A percentile compares a stretch with the other conserved stretches of the same genome.
Conservation (phyloP, 2,113 vertebrate species). For the Ascaphus truei region DNA sequence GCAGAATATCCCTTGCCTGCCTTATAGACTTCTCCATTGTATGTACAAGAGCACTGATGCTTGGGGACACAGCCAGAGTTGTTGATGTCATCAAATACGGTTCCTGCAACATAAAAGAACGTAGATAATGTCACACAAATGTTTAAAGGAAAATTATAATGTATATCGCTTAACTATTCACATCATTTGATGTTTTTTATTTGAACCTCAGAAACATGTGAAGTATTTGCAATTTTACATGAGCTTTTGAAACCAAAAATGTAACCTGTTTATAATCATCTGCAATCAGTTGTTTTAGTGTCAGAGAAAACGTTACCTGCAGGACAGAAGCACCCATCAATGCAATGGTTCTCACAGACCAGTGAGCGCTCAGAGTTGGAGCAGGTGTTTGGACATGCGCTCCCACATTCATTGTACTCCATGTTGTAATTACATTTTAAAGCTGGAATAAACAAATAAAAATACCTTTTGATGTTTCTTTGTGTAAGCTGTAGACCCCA, state of each 20-base stretch:
- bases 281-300: too few relatives aligned
- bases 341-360: conserved; percentile 54
- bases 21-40: conserved; percentile 53
- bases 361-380: conserved; percentile 66
- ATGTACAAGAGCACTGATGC: conserved; percentile 58
- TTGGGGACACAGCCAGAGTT: conserved; percentile 58
- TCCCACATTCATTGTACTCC: conserved; percentile 71
- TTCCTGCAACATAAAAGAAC: conserved; percentile 46
- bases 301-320: neutral
- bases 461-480: too few relatives aligned
- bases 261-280: neutral
- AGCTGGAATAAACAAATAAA: conserved; percentile 54
- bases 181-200: too few relatives aligned
- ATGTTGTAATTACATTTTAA: conserved; percentile 66
- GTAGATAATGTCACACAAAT: neutral
- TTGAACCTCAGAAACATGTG: too few relatives aligned
- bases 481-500: too few relatives aligned
- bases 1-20: conserved; percentile 54
- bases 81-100: conserved; percentile 63
- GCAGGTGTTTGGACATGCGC: conserved; percentile 72
- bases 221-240: too few relatives aligned
- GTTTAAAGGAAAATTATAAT: neutral
- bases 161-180: neutral
- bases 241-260: neutral
- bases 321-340: conserved; percentile 15